Evolutionary conservation across 2,797 vertebrate species (phyloP).

Genomic region (Oreortyx pictus): DNA sequence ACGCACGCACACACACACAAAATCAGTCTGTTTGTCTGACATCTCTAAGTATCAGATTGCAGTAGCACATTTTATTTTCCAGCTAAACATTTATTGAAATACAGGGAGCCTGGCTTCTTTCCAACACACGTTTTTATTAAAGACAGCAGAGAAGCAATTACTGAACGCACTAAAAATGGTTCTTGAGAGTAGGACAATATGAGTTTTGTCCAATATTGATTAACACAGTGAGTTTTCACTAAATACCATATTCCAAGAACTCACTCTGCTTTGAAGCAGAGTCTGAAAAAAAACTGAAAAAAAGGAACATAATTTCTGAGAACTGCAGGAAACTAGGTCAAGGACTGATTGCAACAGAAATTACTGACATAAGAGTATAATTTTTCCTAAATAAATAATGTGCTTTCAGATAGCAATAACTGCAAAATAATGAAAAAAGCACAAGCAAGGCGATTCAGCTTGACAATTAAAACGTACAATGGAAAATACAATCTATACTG

Average conservation of each 20-base stretch:
- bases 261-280: not conserved
- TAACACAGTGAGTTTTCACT: slow-evolving; percentile 14
- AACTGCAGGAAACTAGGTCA: slow-evolving; percentile 40
- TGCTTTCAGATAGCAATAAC: not conserved
- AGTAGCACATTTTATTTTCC: not conserved
- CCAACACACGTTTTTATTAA: slow-evolving; percentile 26
- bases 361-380: not conserved
- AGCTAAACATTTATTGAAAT: slow-evolving; percentile 3
- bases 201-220: not conserved
- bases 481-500: not conserved
- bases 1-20: too few relatives aligned
- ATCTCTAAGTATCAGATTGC: not conserved
- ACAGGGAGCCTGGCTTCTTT: not conserved
- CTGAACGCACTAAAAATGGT: not conserved
- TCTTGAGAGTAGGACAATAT: slow-evolving; percentile 16
- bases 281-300: slow-evolving; percentile 28
- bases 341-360: slow-evolving; percentile 25
- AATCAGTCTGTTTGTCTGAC: not conserved
- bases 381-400: slow-evolving; percentile 23
- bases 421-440: slow-evolving; percentile 24
- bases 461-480: not conserved
- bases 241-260: slow-evolving; percentile 18
- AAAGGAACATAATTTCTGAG: slow-evolving; percentile 3
- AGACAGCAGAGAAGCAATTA: slow-evolving; percentile 41
- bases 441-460: not conserved